Evolutionary conservation across 2,113 vertebrate genomes (phyloP).

Genomic region (Panurus biarmicus): DNA sequence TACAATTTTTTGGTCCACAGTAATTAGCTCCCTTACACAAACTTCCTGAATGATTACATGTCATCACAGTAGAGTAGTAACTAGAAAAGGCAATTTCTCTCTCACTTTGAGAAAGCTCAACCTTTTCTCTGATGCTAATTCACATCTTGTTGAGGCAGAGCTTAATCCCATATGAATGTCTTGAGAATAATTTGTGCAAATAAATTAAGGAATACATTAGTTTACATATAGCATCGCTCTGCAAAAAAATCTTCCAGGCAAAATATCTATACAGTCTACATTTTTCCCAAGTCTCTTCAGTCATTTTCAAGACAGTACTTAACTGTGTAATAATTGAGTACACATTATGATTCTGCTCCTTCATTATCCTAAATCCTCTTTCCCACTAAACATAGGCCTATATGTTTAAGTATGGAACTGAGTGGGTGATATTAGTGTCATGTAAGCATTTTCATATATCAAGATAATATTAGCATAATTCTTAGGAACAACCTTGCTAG

Average conservation of each 20-base stretch:
- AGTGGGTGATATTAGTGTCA: not conserved
- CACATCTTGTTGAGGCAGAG: not conserved
- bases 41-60: not conserved
- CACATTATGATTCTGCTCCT: not conserved
- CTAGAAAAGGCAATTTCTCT: not conserved
- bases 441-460: not conserved
- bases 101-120: not conserved
- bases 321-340: not conserved
- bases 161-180: not conserved
- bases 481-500: not conserved
- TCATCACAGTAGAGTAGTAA: not conserved
- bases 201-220: not conserved
- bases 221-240: not conserved
- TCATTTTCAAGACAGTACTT: not conserved
- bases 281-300: not conserved
- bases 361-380: not conserved
- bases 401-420: not conserved
- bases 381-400: not conserved
- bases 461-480: not conserved
- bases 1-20: not conserved
- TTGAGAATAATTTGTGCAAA: not conserved
- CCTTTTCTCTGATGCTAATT: not conserved
- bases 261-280: not conserved
- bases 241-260: not conserved
- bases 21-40: not conserved